Conservation (phyloP, 1,140 invertebrate genomes). For the Ips typographus region DNA sequence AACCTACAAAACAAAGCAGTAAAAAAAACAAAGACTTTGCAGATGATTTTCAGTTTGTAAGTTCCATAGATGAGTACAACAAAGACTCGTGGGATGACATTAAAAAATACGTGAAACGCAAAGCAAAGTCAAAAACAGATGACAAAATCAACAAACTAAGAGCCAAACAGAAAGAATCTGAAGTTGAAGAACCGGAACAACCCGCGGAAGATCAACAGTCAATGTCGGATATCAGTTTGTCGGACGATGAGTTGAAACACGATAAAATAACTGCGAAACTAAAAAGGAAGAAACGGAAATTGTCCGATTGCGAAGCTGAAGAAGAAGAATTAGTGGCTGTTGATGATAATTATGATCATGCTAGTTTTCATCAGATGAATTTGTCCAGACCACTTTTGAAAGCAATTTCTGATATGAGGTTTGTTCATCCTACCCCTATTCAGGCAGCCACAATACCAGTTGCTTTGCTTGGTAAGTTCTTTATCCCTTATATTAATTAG, state of each 20-base stretch:
- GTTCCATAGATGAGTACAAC: conserved; percentile 73
- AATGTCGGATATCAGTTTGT: conserved; percentile 56
- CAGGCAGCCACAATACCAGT: conserved; percentile 93
- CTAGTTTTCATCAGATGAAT: conserved; percentile 92
- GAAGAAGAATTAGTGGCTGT: conserved; percentile 51
- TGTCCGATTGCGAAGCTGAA: conserved; percentile 26
- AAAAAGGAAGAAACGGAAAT: conserved; percentile 47
- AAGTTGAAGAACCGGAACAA: conserved; percentile 37
- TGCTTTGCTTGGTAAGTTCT: conserved; percentile 69
- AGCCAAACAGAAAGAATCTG: conserved; percentile 52
- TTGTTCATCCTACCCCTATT: conserved; percentile 93
- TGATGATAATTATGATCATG: conserved; percentile 59
- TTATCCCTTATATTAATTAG: not conserved
- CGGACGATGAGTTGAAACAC: conserved; percentile 71
- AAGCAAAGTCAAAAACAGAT: conserved; percentile 77
- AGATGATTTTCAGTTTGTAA: conserved; percentile 73
- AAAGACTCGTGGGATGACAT: conserved; percentile 84
- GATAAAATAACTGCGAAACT: conserved; percentile 63
- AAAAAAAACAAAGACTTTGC: conserved; percentile 73
- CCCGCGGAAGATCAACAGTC: conserved; percentile 41
- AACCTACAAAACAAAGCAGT: conserved; percentile 73
- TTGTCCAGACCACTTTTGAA: conserved; percentile 86
- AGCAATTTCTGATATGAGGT: conserved; percentile 84
- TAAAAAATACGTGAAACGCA: conserved; percentile 78
- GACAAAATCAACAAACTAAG: conserved; percentile 78